A percentile compares a stretch with the other conserved stretches of the same genome.
Evolutionary conservation across 2,113 vertebrate genomes (phyloP).

Genomic region (Ellobius talpinus): DNA sequence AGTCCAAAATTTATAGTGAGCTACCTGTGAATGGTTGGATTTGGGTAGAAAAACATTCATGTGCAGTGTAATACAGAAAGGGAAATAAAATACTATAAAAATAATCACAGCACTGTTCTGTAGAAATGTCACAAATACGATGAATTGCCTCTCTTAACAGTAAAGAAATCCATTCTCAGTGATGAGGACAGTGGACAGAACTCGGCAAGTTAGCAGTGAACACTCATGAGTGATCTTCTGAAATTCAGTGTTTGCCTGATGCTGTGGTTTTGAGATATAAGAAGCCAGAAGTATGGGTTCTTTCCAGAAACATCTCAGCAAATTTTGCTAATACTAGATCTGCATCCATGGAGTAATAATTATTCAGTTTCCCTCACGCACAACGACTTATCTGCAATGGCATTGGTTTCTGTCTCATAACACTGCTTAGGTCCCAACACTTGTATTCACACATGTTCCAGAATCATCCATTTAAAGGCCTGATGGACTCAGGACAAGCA

Average conservation of each 20-base stretch:
- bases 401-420: neutral
- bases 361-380: neutral
- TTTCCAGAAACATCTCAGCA: neutral
- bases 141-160: neutral
- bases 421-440: neutral
- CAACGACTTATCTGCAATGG: neutral
- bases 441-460: neutral
- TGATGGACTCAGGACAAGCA: neutral
- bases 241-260: neutral
- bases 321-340: neutral
- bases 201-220: neutral
- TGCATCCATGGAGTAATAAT: neutral
- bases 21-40: neutral
- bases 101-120: neutral
- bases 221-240: neutral
- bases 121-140: neutral
- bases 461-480: constrained; percentile 2
- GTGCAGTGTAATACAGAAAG: neutral
- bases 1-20: neutral
- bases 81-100: neutral
- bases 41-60: neutral
- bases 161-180: neutral
- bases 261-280: neutral
- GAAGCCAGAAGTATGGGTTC: neutral
- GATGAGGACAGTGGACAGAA: neutral